These are phyloP conservation scores for Cordylochernes scorpioides DNA, from an alignment of 2,888 invertebrate genomes.

Conservation along the genomic window DNA sequence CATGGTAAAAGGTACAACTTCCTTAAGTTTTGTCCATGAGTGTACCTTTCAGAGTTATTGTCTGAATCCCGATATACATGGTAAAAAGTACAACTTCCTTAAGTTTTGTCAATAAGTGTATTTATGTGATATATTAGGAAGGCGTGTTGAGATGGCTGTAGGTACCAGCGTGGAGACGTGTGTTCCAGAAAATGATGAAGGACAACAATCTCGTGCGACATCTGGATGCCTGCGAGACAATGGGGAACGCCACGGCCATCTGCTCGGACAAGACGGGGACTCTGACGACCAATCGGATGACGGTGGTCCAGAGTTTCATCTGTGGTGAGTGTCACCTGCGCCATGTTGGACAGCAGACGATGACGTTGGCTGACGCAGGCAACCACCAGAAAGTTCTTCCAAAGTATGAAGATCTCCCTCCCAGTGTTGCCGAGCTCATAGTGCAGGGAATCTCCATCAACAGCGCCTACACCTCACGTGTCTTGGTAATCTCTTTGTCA, in stretches of 20 bases:
- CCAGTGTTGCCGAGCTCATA: constrained; percentile 21
- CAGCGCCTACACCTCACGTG: constrained; percentile 27
- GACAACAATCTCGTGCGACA: constrained; percentile 98
- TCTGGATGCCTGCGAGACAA: constrained; percentile 97
- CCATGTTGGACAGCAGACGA: not conserved
- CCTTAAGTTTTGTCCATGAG: no score
- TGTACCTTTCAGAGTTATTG: no score
- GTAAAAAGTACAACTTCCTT: no score
- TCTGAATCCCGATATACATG: no score
- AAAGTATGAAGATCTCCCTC: constrained; percentile 52
- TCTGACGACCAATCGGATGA: constrained; percentile 38
- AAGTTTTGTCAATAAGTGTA: no score
- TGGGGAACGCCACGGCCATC: constrained; percentile 99
- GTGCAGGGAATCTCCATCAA: constrained; percentile 25
- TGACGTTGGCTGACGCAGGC: constrained; percentile 2
- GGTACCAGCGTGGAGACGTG: no score
- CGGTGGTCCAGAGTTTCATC: constrained; percentile 31
- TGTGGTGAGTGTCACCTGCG: constrained; percentile 21
- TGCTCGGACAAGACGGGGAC: constrained; percentile 99
- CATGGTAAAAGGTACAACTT: no score
- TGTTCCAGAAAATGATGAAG: constrained; percentile 99
- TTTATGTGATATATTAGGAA: no score
- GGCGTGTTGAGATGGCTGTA: no score
- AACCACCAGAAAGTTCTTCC: constrained; percentile 41
- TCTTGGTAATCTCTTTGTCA: no score